Base-by-base conservation (phyloP, 2,797 vertebrate species). In the Naso thynnoides region DNA sequence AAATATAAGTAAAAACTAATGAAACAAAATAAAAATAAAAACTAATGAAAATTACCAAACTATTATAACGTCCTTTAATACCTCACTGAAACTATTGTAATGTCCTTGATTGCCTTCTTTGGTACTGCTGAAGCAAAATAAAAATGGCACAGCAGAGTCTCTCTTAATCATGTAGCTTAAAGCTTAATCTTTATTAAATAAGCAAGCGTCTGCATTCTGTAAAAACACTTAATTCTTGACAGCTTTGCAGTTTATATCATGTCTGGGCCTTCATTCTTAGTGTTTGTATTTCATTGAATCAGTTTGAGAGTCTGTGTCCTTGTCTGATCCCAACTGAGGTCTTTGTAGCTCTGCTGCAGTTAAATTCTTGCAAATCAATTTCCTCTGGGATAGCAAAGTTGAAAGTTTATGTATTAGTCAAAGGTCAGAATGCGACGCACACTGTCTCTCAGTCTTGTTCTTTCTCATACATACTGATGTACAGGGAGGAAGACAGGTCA, bases 291-390 rank as follows among this genome's bases (percentile, higher is more conserved):
- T 76, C 58, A 83, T 74, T 73, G 16, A 59, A 48, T 39, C 63
- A 8, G 49, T 33, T 27, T 10, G 36, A 70, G 39, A 11, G 31
- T 48, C 31, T 74, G 42, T 59, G 67, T 49, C 54, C 63, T 66
- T 50, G 36, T 67, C 50, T 79, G 21, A 80, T 70, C 79, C 54
- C 31, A 57, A 71, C 44, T 67, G 23, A 84, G 63, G 54, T 78
- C 59, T 73, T 45, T 23, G 13, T 61, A 50, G 56, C 53, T 70
- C 45, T 58, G 6, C 11, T 73, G 26, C 56, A 56, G 45, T 61
- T 62, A 65, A 15, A 24, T 52, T 83, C 75, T 57, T 64, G 39
- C 7, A 79, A 83, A 70, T 77, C 74, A 87, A 79, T 83, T 84
- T 87, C 82, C 79, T 70, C 67, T 55, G 1, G 56, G 29, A 18